Conservation (phyloP, 2,113 vertebrate genomes). For the Cyprinodon tularosa region DNA sequence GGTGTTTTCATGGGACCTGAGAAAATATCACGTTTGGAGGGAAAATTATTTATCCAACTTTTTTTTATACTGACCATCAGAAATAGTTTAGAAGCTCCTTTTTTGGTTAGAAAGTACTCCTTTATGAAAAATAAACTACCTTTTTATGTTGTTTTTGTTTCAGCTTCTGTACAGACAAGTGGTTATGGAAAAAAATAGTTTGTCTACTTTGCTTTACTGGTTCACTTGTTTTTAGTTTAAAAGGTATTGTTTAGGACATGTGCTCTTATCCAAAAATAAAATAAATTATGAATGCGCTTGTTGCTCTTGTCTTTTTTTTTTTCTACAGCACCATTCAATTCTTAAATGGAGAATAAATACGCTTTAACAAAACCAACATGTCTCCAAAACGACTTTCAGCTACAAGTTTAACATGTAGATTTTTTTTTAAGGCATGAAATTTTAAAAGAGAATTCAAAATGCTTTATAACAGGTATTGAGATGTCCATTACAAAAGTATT, state of each 20-base stretch:
- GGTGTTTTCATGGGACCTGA: background rate
- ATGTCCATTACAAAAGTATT: background rate
- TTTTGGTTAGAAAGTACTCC: slow-evolving; percentile 16
- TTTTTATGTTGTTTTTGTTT: slow-evolving; percentile 38
- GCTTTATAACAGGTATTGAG: background rate
- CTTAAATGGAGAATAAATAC: too few relatives aligned
- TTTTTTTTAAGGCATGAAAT: too few relatives aligned
- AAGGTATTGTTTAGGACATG: slow-evolving; percentile 60
- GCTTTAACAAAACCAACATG: too few relatives aligned
- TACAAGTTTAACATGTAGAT: too few relatives aligned
- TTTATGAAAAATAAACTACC: slow-evolving; percentile 33
- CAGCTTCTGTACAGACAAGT: slow-evolving; percentile 53
- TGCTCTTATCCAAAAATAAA: slow-evolving; percentile 71
- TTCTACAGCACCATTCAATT: too few relatives aligned
- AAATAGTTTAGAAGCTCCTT: slow-evolving; percentile 1
- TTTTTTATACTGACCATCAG: slow-evolving; percentile 1
- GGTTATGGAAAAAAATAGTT: slow-evolving; percentile 1
- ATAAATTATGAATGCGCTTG: slow-evolving; percentile 61
- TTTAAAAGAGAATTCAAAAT: background rate
- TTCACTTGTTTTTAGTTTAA: slow-evolving; percentile 53
- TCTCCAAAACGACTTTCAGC: too few relatives aligned
- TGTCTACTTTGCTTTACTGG: slow-evolving; percentile 59
- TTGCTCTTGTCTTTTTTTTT: slow-evolving; percentile 4
- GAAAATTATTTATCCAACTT: slow-evolving; percentile 8
- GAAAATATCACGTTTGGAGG: background rate